A percentile compares a stretch with the other conserved stretches of the same genome.
phyloP scores from a whole-genome alignment of 92 coral and sea anemone species.

The Heliopora coerulea region DNA sequence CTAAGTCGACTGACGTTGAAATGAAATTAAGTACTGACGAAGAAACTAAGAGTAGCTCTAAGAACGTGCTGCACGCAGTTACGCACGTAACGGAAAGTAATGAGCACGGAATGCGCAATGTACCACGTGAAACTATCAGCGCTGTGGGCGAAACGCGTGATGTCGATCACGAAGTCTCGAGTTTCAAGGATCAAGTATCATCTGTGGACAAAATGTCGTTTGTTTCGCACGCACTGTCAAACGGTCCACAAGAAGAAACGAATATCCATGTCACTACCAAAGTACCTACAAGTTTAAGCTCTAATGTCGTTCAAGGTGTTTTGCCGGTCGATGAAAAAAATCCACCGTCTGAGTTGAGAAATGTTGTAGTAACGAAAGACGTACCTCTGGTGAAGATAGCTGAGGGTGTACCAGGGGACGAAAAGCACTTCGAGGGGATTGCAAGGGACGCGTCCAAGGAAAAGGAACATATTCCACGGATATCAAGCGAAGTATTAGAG shows the following conservation, averaged over 20 bases:
- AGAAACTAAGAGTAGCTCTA: not conserved
- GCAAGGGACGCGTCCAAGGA: too few species aligned
- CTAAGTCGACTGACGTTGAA: not conserved
- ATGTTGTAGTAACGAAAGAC: not conserved
- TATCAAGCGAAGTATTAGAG: not conserved
- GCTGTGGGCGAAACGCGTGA: not conserved
- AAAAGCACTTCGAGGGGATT: not conserved
- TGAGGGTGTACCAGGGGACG: not conserved
- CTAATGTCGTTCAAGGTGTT: not conserved
- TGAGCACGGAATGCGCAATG: not conserved
- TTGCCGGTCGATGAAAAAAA: not conserved
- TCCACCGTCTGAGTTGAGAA: too few species aligned
- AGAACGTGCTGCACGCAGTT: not conserved
- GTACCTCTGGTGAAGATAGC: not conserved
- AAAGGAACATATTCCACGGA: too few species aligned
- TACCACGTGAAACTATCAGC: not conserved
- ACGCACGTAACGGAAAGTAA: not conserved
- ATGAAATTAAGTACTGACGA: not conserved
- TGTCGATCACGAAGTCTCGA: not conserved
- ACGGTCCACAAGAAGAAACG: not conserved
- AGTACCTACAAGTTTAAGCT: not conserved
- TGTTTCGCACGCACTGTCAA: not conserved
- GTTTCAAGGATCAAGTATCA: not conserved
- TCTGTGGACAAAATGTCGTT: not conserved
- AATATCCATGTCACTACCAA: too few species aligned